phyloP scores from a whole-genome alignment of 2,113 vertebrate genomes.

The Setophaga coronata region DNA sequence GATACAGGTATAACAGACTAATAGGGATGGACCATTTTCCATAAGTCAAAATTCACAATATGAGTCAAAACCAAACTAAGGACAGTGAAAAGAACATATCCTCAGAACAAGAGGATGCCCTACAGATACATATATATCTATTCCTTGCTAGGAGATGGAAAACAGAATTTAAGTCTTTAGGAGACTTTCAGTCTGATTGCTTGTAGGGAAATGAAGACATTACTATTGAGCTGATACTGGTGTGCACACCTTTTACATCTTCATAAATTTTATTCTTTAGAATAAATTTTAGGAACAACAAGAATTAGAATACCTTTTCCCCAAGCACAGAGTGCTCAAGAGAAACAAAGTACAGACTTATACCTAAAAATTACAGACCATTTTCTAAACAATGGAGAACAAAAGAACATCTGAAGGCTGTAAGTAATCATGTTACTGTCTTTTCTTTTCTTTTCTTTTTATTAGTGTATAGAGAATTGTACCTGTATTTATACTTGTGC shows the following conservation, averaged over 20 bases:
- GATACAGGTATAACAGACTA: background rate
- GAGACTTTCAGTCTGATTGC: background rate
- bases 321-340: background rate
- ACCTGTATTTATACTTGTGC: background rate
- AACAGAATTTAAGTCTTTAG: background rate
- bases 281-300: background rate
- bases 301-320: background rate
- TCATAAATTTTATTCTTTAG: background rate
- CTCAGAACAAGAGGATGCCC: background rate
- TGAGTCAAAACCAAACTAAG: background rate
- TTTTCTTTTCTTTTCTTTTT: background rate
- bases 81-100: background rate
- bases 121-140: background rate
- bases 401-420: background rate
- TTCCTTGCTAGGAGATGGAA: background rate
- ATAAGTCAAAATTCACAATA: background rate
- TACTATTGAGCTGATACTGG: background rate
- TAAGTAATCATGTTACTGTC: background rate
- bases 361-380: background rate
- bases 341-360: background rate
- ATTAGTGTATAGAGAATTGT: background rate
- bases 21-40: background rate
- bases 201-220: background rate
- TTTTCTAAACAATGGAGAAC: background rate
- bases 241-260: background rate